These are phyloP conservation scores for Bradypodion ventrale DNA, from an alignment of 2,797 vertebrate genomes.

Conservation along the genomic window DNA sequence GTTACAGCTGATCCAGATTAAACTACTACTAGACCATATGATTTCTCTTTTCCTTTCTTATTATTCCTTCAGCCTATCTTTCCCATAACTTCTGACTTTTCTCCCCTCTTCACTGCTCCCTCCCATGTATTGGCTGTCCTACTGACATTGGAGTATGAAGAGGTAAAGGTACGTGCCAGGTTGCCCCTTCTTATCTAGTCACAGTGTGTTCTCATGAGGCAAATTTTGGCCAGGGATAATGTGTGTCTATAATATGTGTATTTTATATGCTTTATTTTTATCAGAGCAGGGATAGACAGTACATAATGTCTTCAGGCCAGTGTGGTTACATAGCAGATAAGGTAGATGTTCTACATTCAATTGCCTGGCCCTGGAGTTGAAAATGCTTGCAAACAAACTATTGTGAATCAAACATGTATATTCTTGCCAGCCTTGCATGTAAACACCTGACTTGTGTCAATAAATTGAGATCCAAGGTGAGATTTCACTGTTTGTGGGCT, in stretches of 20 bases:
- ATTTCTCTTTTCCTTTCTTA: background rate
- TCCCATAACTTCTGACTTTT: background rate
- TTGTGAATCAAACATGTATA: slow-evolving; percentile 59
- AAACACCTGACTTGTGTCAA: slow-evolving; percentile 62
- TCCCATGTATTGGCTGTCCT: slow-evolving; percentile 38
- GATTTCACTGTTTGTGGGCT: slow-evolving; percentile 62
- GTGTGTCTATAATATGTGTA: slow-evolving; percentile 54
- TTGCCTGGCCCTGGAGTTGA: slow-evolving; percentile 5
- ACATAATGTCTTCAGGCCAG: slow-evolving; percentile 69
- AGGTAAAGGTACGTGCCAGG: slow-evolving; percentile 69
- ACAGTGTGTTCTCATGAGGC: slow-evolving; percentile 68
- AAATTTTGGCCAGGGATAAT: slow-evolving; percentile 65
- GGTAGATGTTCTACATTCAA: slow-evolving; percentile 63
- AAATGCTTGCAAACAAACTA: slow-evolving; percentile 49
- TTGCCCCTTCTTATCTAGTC: slow-evolving; percentile 71
- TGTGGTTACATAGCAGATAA: slow-evolving; percentile 70
- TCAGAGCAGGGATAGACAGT: slow-evolving; percentile 68
- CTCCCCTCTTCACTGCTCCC: slow-evolving; percentile 16
- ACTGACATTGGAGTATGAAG: slow-evolving; percentile 51
- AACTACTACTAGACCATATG: background rate
- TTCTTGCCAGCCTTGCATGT: slow-evolving; percentile 48
- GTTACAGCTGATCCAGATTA: background rate
- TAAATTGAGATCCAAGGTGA: slow-evolving; percentile 62
- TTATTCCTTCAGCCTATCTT: background rate
- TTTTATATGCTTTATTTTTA: slow-evolving; percentile 72